Evolutionary conservation across 2,113 vertebrate genomes (phyloP).

Genomic region (Mus pahari): DNA sequence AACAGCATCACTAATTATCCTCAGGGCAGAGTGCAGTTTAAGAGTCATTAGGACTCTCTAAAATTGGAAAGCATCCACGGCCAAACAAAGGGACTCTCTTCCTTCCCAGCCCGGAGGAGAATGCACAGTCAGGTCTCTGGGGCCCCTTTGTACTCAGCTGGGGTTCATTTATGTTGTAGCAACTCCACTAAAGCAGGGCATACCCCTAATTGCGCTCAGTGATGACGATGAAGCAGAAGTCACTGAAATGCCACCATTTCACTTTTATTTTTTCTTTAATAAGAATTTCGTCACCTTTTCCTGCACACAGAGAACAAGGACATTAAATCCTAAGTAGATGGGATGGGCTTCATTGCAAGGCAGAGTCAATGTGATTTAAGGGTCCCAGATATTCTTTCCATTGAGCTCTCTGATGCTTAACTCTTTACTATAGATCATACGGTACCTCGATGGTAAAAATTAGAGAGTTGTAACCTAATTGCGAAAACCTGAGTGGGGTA

Average conservation of each 20-base stretch:
- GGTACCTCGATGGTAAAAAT: slow-evolving; percentile 25
- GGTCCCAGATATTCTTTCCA: neutral
- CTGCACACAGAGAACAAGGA: neutral
- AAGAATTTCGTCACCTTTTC: slow-evolving; percentile 53
- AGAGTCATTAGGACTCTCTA: slow-evolving; percentile 76
- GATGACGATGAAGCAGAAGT: slow-evolving; percentile 54
- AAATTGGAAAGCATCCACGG: slow-evolving; percentile 68
- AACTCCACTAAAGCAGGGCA: slow-evolving; percentile 4
- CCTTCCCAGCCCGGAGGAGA: neutral
- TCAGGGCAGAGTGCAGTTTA: slow-evolving; percentile 58
- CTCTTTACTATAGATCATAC: neutral
- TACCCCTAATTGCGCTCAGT: slow-evolving; percentile 12
- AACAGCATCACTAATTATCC: slow-evolving; percentile 69
- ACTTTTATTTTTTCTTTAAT: slow-evolving; percentile 39
- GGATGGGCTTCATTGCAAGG: neutral
- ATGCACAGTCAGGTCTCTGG: slow-evolving; percentile 66
- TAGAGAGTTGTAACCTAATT: neutral
- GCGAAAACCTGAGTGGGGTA: neutral
- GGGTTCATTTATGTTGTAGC: slow-evolving; percentile 45
- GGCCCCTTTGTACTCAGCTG: slow-evolving; percentile 41
- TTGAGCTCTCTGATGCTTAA: neutral
- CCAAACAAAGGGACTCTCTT: slow-evolving; percentile 63
- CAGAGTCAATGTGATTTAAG: neutral
- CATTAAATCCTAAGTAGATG: neutral
- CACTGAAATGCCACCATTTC: slow-evolving; percentile 11